These are phyloP conservation scores for Eulemur albifrons DNA, from an alignment of 2,797 vertebrate species.

Conservation along the genomic window DNA sequence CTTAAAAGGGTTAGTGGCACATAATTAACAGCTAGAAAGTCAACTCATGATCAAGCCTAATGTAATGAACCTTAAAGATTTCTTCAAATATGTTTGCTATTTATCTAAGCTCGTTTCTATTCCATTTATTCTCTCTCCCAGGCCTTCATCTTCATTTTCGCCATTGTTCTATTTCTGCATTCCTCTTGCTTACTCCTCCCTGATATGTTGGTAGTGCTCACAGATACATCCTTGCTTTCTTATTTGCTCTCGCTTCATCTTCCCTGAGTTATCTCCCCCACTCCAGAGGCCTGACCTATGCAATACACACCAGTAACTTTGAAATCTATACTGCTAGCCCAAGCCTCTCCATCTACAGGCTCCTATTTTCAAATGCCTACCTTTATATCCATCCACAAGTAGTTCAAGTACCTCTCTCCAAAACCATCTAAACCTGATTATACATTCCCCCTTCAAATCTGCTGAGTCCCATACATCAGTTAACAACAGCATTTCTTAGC, in stretches of 20 bases:
- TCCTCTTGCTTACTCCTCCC: not conserved
- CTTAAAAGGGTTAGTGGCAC: not conserved
- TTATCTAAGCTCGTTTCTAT: not conserved
- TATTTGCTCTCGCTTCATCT: not conserved
- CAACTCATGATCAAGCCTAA: not conserved
- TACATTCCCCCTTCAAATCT: not conserved
- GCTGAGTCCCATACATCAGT: not conserved
- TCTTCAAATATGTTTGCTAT: not conserved
- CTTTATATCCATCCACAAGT: not conserved
- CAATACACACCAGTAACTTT: not conserved
- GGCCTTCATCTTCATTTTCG: not conserved
- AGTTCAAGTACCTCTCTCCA: not conserved
- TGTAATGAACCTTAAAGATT: not conserved
- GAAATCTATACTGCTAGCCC: not conserved
- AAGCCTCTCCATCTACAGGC: not conserved
- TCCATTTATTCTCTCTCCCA: not conserved
- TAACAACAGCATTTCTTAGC: not conserved
- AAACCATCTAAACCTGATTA: not conserved
- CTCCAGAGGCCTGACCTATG: not conserved
- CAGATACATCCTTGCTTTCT: not conserved
- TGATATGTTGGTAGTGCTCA: not conserved
- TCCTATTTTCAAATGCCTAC: not conserved
- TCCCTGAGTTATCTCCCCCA: not conserved
- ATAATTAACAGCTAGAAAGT: not conserved
- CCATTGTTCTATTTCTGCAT: not conserved